phyloP scores from a whole-genome alignment of 2,888 invertebrate genomes.

The Sacculina carcini region DNA sequence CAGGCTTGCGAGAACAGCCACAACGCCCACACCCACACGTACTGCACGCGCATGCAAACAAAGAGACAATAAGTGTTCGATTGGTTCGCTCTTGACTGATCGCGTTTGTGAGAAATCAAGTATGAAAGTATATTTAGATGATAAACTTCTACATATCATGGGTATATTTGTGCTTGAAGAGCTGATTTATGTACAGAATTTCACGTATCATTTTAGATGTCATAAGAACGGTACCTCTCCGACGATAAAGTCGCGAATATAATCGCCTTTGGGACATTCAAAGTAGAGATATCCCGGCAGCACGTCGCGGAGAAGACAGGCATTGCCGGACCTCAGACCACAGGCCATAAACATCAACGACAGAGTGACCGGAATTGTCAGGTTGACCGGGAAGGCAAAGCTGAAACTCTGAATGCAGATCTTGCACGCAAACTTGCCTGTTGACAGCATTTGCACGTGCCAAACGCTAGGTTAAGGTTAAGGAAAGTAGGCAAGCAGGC shows the following conservation, averaged over 20 bases:
- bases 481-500: too few species aligned
- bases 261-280: constrained; percentile 56
- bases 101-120: too few species aligned
- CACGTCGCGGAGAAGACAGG: constrained; percentile 54
- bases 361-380: constrained; percentile 69
- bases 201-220: too few species aligned
- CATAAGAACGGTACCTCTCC: constrained; percentile 30
- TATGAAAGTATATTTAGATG: too few species aligned
- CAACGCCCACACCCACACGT: constrained; percentile 75
- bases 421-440: constrained; percentile 78
- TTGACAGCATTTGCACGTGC: too few species aligned
- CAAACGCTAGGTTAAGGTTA: too few species aligned
- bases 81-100: too few species aligned
- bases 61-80: too few species aligned
- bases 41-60: constrained; percentile 29
- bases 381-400: constrained; percentile 81
- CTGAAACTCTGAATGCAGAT: constrained; percentile 91
- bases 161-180: too few species aligned
- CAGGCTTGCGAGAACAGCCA: constrained; percentile 87
- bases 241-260: constrained; percentile 53
- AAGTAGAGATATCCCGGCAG: constrained; percentile 76
- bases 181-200: too few species aligned
- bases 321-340: constrained; percentile 56
- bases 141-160: too few species aligned
- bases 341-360: constrained; percentile 65